Base-by-base conservation (phyloP, 2,888 invertebrate species). In the Monochamus alternatus region DNA sequence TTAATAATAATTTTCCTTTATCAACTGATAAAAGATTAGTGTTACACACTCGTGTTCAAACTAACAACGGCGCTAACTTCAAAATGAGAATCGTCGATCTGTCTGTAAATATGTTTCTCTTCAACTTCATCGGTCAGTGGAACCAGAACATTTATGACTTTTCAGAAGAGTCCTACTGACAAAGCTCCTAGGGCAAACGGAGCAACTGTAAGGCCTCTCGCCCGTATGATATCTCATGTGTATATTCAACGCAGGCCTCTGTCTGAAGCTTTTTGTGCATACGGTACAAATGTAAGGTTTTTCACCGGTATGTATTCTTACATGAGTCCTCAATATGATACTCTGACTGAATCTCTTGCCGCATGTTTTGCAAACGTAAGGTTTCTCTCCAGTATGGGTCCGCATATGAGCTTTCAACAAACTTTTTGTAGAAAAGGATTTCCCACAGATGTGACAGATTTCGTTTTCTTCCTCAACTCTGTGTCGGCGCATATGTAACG, bases 191-290 rank as follows among this genome's bases (percentile, higher is more conserved):
- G 90, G 91, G 78, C 93, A 85, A 47, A 80, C 65, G 0, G 70
- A 73, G 70, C 87, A 85, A n/a, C 63, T 66, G 73, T 84, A 85
- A 5, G 87, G 86, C 78, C 90, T 91, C 43, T 91, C 90, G 0
- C 90, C 91, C 12, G 90, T 91, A 76, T 92, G 92, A 67, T 90
- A 90, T 0, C 90, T 84, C 89, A 90, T 90, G 79, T 92, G 91
- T 22, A 82, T 80, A 31, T 79, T 81, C 38, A 86, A 76, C 0
- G 77, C 74, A 7, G 79, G 76, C 43, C 72, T 75, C 55, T 79
- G 79, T 65, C 77, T 75, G 47, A 79, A 75, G 75, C 68, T 44
- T 72, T 80, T 79, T 55, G 73, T 74, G 38, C 79, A 79, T 3
- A 78, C 43, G 5, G 38, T 22, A 68, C 79, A 79, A 63, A 63